A percentile compares a stretch with the other conserved stretches of the same genome.
phyloP scores from a whole-genome alignment of 2,888 invertebrate species.

The Melieria omissa region DNA sequence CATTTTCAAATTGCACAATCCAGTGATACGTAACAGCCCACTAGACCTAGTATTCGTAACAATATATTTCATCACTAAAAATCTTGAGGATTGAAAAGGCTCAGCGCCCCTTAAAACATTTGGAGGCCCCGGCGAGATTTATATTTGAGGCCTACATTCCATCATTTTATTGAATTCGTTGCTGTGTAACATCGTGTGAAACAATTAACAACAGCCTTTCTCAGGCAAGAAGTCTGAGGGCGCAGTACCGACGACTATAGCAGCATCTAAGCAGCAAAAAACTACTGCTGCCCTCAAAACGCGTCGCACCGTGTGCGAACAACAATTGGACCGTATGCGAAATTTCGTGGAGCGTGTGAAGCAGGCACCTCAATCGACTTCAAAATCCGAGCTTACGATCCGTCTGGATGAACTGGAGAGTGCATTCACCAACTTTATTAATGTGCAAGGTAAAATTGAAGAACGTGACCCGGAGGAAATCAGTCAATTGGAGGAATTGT shows the following conservation, averaged over 20 bases:
- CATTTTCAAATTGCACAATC: no score
- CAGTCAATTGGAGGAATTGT: slow-evolving; percentile 31
- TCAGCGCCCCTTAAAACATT: no score
- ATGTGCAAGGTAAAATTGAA: slow-evolving; percentile 33
- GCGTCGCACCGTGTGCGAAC: slow-evolving; percentile 30
- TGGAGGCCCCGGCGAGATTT: no score
- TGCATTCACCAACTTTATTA: slow-evolving; percentile 27
- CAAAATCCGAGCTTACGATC: slow-evolving; percentile 29
- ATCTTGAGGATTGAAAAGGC: no score
- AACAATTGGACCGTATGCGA: slow-evolving; percentile 27
- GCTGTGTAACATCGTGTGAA: neutral
- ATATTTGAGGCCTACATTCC: no score
- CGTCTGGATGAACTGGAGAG: slow-evolving; percentile 33
- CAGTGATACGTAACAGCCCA: no score
- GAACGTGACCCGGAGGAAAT: slow-evolving; percentile 39
- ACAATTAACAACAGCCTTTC: neutral
- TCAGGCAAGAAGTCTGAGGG: neutral
- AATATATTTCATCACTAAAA: rapidly evolving
- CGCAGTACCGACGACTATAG: neutral
- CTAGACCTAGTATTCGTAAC: no score
- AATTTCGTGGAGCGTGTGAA: slow-evolving; percentile 10
- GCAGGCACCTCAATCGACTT: slow-evolving; percentile 10
- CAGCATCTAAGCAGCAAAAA: neutral
- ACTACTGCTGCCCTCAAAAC: slow-evolving; percentile 12
- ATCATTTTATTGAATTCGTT: no score